Evolutionary conservation across 2,888 invertebrate species (phyloP), one percentile per base, ranked within the genome.

Genomic region (Oscheius myriophilus): DNA sequence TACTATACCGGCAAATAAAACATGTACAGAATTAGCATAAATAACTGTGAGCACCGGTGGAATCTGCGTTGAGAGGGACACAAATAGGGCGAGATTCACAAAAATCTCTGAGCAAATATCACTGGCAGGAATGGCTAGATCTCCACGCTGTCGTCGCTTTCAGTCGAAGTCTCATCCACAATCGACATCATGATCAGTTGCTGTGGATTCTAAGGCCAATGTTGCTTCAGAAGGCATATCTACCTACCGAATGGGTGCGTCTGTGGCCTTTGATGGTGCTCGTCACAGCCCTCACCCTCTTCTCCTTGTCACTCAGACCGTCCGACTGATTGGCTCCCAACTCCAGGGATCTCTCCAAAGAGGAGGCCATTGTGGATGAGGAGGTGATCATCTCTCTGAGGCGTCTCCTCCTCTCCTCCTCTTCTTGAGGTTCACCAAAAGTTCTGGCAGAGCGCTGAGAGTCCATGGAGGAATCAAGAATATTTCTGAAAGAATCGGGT

Each of bases 221-320:
- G 2, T 39, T 57, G 1, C 21, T 1, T 21, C 16, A 16, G 0
- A 9, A 25, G 26, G 26, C 3, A 23, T 26, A 2, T 33, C 9
- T 1, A 39, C 57, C 41, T 21, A 79, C 79, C 63, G 76, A 76
- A 55, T 67, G 63, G 11, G 78, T 82, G 25, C 85, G 70, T 9
- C 84, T 68, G 67, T 85, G 85, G 4, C 79, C 80, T 49, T 78
- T 75, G 66, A 84, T 79, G 21, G 71, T 68, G n/a, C 78, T 66
- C 62, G 76, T 80, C 57, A 83, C 82, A 0, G 77, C 79, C 18
- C 78, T 68, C 18, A 86, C 78, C 18, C 72, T 67, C n/a, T 69
- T 58, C 61, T 86, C 86, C 57, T 84, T 82, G 71, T 86, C 86
- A 14, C 84, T 83, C 21, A 86, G 73, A 0, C 85, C 85, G 71